phyloP scores from a whole-genome alignment of 37 sponge, comb jelly and placozoan species.

The Chondrilla cf. caribensis region DNA sequence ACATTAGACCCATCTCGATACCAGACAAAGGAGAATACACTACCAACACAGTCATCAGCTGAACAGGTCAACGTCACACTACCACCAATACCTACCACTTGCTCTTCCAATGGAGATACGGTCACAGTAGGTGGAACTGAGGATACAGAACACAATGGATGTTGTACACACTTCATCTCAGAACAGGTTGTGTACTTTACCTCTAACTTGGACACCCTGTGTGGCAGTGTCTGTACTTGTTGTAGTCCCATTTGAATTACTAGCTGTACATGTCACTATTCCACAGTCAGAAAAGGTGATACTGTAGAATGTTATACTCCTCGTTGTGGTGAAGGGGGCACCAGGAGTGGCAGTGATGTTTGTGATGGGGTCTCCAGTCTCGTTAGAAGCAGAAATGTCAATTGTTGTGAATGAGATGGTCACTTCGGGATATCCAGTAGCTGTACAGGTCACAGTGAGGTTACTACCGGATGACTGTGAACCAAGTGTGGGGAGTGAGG shows the following conservation, averaged over 20 bases:
- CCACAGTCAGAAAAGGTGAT: slow-evolving; percentile 2
- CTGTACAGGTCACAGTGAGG: slow-evolving; percentile 1
- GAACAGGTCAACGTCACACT: slow-evolving; percentile 8
- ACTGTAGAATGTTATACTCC: not conserved
- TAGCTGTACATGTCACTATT: slow-evolving; percentile 8
- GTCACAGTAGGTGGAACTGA: slow-evolving; percentile 7
- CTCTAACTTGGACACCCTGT: too few relatives aligned
- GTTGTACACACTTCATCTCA: too few relatives aligned
- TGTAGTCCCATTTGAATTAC: not conserved
- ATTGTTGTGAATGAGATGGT: slow-evolving; percentile 2
- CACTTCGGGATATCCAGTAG: slow-evolving; percentile 9
- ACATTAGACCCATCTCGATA: not conserved
- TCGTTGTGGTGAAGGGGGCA: not conserved
- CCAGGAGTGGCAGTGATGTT: not conserved
- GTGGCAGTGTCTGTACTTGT: not conserved
- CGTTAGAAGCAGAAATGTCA: not conserved
- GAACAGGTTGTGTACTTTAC: too few relatives aligned
- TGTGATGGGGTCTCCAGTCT: not conserved
- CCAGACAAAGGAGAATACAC: not conserved
- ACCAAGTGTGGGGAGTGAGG: not conserved
- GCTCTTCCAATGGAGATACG: not conserved
- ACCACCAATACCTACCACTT: not conserved
- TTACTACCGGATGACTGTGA: not conserved
- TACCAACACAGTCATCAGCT: not conserved
- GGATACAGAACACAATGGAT: too few relatives aligned